Evolutionary conservation across 1,140 invertebrate genomes (phyloP).

Genomic region (Phenacoccus solenopsis): DNA sequence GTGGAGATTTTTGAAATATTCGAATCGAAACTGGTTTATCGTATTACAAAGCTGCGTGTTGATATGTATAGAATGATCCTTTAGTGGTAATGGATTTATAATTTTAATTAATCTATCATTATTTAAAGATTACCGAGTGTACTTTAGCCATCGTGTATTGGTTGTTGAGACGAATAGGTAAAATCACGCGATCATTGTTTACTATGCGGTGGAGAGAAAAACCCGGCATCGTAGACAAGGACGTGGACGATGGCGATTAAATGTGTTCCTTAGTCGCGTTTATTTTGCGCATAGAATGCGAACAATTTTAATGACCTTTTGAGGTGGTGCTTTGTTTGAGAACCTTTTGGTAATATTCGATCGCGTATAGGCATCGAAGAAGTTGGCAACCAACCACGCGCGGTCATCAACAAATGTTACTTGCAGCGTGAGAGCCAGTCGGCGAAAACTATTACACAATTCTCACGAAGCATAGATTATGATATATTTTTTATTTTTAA

Average conservation of each 20-base stretch:
- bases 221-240: not conserved
- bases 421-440: not conserved
- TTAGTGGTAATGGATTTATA: too few relatives aligned
- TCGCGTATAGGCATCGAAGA: constrained; percentile 1
- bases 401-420: not conserved
- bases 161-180: too few relatives aligned
- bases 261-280: not conserved
- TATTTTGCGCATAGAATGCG: not conserved
- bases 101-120: too few relatives aligned
- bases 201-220: not conserved
- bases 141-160: too few relatives aligned
- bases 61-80: too few relatives aligned
- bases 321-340: not conserved
- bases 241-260: not conserved
- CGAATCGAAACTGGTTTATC: too few relatives aligned
- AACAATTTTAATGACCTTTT: constrained; percentile 1
- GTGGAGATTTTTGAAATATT: too few relatives aligned
- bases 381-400: not conserved
- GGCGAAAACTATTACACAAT: not conserved
- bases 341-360: not conserved
- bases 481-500: constrained; percentile 4
- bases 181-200: not conserved
- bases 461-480: not conserved
- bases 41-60: too few relatives aligned
- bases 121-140: too few relatives aligned